phyloP scores from a whole-genome alignment of 2,113 vertebrate genomes.

The Australoheros scitulus region DNA sequence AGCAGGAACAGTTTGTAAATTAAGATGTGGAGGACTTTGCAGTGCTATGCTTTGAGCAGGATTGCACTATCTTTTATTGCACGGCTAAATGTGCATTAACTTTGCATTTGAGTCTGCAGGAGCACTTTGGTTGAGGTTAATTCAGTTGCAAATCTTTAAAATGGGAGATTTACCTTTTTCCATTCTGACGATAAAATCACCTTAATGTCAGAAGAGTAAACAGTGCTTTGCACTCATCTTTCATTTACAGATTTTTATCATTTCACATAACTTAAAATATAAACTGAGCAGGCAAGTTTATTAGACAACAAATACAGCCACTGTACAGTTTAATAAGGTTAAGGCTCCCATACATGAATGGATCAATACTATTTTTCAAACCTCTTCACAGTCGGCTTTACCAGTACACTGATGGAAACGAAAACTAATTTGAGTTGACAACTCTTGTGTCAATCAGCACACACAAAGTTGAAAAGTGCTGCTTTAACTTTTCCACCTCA shows the following conservation, averaged over 20 bases:
- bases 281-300: background rate
- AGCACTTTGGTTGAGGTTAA: background rate
- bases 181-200: background rate
- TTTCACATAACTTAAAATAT: no score
- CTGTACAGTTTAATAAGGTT: fast-evolving
- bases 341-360: background rate
- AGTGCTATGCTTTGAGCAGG: background rate
- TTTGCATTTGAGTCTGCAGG: background rate
- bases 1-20: background rate
- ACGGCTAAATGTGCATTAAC: background rate
- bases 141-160: background rate
- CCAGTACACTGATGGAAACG: background rate
- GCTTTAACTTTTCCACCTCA: background rate
- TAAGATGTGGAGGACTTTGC: background rate
- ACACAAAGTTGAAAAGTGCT: background rate
- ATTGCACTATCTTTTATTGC: background rate
- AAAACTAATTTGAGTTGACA: background rate
- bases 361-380: background rate
- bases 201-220: no score
- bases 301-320: background rate
- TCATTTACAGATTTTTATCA: no score
- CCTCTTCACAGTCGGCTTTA: background rate
- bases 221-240: no score
- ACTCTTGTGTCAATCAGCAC: fast-evolving
- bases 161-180: background rate